Conservation (phyloP, 1,140 invertebrate species). For the Matsumurasca onukii region DNA sequence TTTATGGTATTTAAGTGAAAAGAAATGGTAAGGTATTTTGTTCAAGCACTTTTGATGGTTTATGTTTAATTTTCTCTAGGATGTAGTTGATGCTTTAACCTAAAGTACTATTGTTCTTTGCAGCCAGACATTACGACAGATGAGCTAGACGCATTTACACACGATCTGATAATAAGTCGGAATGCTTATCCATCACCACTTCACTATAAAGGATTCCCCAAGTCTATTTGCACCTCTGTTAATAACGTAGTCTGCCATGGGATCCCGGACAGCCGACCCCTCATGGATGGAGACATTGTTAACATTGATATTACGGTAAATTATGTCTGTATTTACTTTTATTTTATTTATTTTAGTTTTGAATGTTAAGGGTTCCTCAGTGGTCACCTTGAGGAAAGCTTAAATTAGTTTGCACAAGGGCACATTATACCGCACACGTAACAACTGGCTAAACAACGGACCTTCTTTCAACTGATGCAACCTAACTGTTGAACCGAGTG, state of each 20-base stretch:
- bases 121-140: constrained; percentile 87
- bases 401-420: background rate
- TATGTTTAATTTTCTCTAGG: constrained; percentile 5
- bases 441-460: no score
- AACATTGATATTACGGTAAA: constrained; percentile 91
- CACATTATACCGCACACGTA: no score
- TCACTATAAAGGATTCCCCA: constrained; percentile 83
- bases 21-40: background rate
- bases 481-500: no score
- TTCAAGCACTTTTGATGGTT: background rate
- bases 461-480: no score
- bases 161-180: constrained; percentile 65
- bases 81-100: no score
- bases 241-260: constrained; percentile 96
- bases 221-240: constrained; percentile 92
- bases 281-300: constrained; percentile 85
- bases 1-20: no score
- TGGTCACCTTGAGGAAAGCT: no score
- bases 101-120: constrained; percentile 43
- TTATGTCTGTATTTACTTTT: constrained; percentile 31
- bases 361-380: no score
- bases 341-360: background rate
- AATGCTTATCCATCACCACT: constrained; percentile 89
- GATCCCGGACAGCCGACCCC: constrained; percentile 81
- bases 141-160: constrained; percentile 76